Evolutionary conservation across 2,113 vertebrate species (phyloP), one percentile per base, ranked within the genome.

Genomic region (Cepphus grylle): DNA sequence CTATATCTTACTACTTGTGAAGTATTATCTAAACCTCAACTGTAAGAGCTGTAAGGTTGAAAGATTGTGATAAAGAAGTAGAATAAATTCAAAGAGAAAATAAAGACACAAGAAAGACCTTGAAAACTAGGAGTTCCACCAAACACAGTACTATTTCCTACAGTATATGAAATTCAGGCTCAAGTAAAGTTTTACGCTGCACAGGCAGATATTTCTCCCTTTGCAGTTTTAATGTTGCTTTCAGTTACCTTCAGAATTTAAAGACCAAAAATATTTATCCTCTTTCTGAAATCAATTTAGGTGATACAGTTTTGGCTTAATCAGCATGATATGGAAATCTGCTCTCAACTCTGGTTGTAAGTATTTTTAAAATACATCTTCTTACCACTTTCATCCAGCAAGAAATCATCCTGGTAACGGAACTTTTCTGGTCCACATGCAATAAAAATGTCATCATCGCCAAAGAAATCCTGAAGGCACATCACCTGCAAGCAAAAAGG

Each of bases 341-440:
- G 79, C 73, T 85, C 72, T 69, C 69, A 72, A 96, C 67, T 85
- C 58, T 84, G 50, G 74, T 69, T 92, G 93, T 92, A 95, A 97
- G 86, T 71, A 96, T 95, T 97, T 96, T 53, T 59, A 90, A 91
- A 96, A 77, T 70, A 74, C 15, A 92, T 94, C 93, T 96, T 91
- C 98, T 98, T 97, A 99, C 99, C 99, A 96, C 96, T 99, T 97
- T 99, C 99, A 98, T 99, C 99, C 98, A 99, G 98, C 94, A 99
- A 98, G 98, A 99, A 99, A 97, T 99, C 99, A 97, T 99, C 99
- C 95, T 99, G 99, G 97, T 99, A 99, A 95, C 99, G 99, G 97
- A 99, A 99, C 98, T 99, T 99, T 98, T 99, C 99, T 45, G 99
- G 99, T 93, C 99, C 99, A 96, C 99, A 99, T 77, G 99, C 99